A percentile compares a stretch with the other conserved stretches of the same genome.
Evolutionary conservation across 2,797 vertebrate species (phyloP).

Genomic region (Cyclura pinguis): DNA sequence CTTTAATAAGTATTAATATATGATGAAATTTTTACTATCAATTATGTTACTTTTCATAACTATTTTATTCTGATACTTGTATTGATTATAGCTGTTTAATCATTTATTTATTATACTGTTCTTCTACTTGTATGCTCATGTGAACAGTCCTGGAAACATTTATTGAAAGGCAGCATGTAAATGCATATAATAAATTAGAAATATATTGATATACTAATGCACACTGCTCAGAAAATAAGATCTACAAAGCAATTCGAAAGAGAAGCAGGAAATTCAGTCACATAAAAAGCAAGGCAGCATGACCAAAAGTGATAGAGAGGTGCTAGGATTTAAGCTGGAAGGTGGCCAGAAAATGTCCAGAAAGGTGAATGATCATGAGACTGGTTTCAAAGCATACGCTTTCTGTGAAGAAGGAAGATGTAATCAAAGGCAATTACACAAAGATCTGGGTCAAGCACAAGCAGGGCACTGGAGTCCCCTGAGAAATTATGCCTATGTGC

Average conservation of each 20-base stretch:
- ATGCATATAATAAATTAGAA: neutral
- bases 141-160: neutral
- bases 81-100: neutral
- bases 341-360: conserved; percentile 61
- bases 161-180: neutral
- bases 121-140: neutral
- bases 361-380: conserved; percentile 66
- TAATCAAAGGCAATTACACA: conserved; percentile 64
- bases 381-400: conserved; percentile 66
- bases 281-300: conserved; percentile 40
- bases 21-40: neutral
- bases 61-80: neutral
- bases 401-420: conserved; percentile 69
- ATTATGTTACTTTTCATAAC: neutral
- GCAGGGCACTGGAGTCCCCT: conserved; percentile 23
- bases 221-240: conserved; percentile 68
- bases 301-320: conserved; percentile 60
- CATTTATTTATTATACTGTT: too few relatives aligned
- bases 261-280: conserved; percentile 64
- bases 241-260: conserved; percentile 67
- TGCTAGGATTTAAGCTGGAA: conserved; percentile 56
- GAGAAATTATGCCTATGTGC: conserved; percentile 13
- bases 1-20: neutral
- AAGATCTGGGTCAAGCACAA: conserved; percentile 67
- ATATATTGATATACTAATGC: conserved; percentile 46